Percentiles rank a stretch among this genome's conserved stretches.
phyloP scores from a whole-genome alignment of 2,797 vertebrate species.

The Manis crassicaudata region DNA sequence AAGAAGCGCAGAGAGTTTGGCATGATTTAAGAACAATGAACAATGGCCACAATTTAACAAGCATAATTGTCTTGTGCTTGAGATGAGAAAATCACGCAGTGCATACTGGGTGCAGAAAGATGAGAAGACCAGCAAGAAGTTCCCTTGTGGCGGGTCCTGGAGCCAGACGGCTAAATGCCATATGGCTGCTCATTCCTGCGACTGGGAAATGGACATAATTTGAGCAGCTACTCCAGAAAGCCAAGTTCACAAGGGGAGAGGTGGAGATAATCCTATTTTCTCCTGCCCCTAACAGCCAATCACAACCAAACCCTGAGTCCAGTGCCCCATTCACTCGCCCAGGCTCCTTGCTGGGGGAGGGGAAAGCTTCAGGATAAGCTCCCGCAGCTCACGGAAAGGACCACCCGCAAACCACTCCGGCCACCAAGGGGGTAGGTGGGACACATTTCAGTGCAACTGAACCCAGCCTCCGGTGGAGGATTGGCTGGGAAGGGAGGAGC shows the following conservation, averaged over 20 bases:
- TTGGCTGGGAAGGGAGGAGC: neutral
- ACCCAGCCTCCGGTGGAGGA: rapidly evolving
- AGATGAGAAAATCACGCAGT: neutral
- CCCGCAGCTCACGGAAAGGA: neutral
- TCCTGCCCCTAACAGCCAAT: neutral
- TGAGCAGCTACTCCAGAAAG: too few species aligned
- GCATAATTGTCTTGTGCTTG: neutral
- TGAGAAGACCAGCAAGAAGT: neutral
- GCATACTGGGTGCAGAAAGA: neutral
- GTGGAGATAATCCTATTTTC: too few species aligned
- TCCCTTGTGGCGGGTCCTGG: neutral
- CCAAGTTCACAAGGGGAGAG: neutral
- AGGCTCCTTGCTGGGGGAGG: neutral
- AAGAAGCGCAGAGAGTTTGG: neutral
- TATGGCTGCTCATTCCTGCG: neutral
- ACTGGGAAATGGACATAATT: neutral
- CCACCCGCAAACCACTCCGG: too few species aligned
- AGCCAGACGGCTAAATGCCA: neutral
- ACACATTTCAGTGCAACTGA: neutral
- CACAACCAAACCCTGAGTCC: neutral
- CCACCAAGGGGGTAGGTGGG: neutral
- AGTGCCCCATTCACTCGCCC: neutral
- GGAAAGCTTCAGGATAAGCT: neutral
- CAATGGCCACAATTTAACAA: neutral
- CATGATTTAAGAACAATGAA: constrained; percentile 10